These are phyloP conservation scores for Diabrotica balteata DNA, from an alignment of 2,888 invertebrate genomes.

Conservation along the genomic window DNA sequence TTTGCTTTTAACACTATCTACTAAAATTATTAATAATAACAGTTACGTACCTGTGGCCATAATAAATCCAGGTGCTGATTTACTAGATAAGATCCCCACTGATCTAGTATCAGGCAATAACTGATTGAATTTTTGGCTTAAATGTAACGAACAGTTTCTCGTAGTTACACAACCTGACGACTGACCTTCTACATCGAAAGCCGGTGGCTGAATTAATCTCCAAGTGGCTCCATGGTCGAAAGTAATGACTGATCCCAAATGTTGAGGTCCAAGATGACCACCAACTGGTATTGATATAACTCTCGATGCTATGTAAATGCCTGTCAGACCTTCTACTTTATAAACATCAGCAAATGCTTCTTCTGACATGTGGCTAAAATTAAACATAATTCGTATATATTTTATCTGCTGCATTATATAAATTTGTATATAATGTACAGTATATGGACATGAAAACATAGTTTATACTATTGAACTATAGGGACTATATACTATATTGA, in stretches of 20 bases:
- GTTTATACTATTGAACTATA: too few relatives aligned
- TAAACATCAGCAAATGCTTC: conserved; percentile 88
- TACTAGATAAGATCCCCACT: conserved; percentile 83
- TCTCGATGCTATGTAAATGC: conserved; percentile 89
- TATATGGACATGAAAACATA: too few relatives aligned
- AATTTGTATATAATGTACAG: too few relatives aligned
- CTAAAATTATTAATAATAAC: conserved; percentile 38
- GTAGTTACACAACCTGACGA: conserved; percentile 70
- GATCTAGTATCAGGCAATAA: conserved; percentile 82
- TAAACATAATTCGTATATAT: conserved; percentile 3
- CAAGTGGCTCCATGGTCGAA: conserved; percentile 89
- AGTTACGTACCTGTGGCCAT: conserved; percentile 82
- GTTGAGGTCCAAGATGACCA: conserved; percentile 72
- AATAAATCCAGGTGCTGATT: conserved; percentile 87
- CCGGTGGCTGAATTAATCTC: conserved; percentile 77
- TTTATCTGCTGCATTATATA: too few relatives aligned
- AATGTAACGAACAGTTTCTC: conserved; percentile 82
- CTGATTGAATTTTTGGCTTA: conserved; percentile 86
- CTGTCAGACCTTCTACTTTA: conserved; percentile 84
- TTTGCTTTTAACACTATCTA: too few relatives aligned
- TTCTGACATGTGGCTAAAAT: conserved; percentile 73
- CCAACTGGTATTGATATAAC: conserved; percentile 64
- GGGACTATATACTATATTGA: too few relatives aligned
- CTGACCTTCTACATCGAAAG: conserved; percentile 72
- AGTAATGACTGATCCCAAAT: conserved; percentile 80